phyloP scores from a whole-genome alignment of 2,797 vertebrate genomes.

The Lacerta viridis region DNA sequence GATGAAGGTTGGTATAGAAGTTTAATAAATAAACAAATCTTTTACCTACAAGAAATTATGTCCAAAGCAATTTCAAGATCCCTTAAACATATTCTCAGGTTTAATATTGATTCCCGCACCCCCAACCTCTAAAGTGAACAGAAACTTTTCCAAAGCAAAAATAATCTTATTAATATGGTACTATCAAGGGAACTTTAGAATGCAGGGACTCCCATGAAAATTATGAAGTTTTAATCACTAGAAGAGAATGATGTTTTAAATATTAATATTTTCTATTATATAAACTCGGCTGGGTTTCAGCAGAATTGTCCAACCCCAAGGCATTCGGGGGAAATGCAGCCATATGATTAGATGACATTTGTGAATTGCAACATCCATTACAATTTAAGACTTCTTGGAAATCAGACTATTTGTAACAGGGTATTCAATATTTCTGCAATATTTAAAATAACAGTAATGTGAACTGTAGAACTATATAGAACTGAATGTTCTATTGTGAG shows the following conservation, averaged over 20 bases:
- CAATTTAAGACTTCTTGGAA: slow-evolving; percentile 29
- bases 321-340: slow-evolving; percentile 8
- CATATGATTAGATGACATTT: slow-evolving; percentile 26
- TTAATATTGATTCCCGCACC: slow-evolving; percentile 13
- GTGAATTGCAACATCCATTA: slow-evolving; percentile 29
- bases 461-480: no score
- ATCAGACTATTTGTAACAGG: neutral
- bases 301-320: neutral
- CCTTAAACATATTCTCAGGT: neutral
- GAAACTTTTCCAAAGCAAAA: slow-evolving; percentile 2
- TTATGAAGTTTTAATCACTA: neutral
- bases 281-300: slow-evolving; percentile 33
- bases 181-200: slow-evolving; percentile 32
- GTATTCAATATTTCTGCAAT: slow-evolving; percentile 27
- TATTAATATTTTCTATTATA: slow-evolving; percentile 16
- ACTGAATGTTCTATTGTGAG: no score
- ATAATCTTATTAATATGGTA: neutral
- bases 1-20: no score
- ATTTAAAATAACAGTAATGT: neutral
- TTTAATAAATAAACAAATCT: no score
- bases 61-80: neutral
- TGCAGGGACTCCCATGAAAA: neutral
- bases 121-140: neutral
- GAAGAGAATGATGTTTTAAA: neutral
- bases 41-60: neutral